Evolutionary conservation across 1,140 invertebrate species (phyloP).

Genomic region (Euborellia annulipes): DNA sequence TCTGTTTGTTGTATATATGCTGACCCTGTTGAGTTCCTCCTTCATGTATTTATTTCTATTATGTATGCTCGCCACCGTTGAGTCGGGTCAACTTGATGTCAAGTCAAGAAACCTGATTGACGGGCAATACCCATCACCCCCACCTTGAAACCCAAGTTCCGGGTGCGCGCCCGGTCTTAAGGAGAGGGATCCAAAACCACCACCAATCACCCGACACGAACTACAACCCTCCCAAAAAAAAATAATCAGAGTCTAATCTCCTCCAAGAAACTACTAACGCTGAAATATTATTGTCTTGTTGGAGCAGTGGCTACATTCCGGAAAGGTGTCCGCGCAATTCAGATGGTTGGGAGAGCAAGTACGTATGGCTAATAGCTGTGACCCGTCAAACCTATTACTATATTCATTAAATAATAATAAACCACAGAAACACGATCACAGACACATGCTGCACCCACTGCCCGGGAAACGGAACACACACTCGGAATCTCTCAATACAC

Average conservation of each 20-base stretch:
- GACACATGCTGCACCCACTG: not conserved
- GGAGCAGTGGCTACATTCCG: conserved; percentile 93
- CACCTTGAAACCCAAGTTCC: too few species aligned
- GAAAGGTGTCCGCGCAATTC: conserved; percentile 97
- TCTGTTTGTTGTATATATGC: too few species aligned
- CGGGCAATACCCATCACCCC: too few species aligned
- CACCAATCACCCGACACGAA: not conserved
- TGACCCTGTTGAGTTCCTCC: too few species aligned
- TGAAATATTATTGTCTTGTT: conserved; percentile 1
- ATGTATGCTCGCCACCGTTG: too few species aligned
- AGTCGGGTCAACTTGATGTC: too few species aligned
- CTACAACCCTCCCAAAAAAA: not conserved
- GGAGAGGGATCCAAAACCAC: too few species aligned
- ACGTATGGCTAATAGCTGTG: conserved; percentile 36
- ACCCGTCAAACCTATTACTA: not conserved
- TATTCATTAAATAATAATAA: not conserved
- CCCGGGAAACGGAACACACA: too few species aligned
- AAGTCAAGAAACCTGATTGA: too few species aligned
- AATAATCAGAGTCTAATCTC: not conserved
- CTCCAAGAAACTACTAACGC: not conserved
- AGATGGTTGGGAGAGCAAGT: conserved; percentile 95
- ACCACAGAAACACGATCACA: conserved; percentile 1
- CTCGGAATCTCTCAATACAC: too few species aligned
- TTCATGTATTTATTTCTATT: too few species aligned
- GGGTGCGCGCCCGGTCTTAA: too few species aligned